phyloP scores from a whole-genome alignment of 2,797 vertebrate species.

The Coregonus sp. region DNA sequence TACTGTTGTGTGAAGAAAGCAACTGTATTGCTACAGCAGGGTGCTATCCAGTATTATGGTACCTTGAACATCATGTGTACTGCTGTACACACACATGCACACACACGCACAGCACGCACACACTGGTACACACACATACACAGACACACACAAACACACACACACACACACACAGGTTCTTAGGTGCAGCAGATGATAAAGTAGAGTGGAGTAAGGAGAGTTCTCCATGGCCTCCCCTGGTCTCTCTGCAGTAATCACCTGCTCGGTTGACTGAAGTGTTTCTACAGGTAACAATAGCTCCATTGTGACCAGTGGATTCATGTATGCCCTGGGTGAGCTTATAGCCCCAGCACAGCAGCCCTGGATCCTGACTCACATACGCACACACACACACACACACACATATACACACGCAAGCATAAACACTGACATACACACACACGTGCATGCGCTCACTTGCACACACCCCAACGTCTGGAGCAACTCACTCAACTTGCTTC shows the following conservation, averaged over 20 bases:
- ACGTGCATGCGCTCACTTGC: not conserved
- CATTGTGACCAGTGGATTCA: constrained; percentile 49
- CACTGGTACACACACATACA: constrained; percentile 3
- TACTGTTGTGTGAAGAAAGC: not conserved
- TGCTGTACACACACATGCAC: constrained; percentile 18
- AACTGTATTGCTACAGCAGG: not conserved
- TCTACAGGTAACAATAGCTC: constrained; percentile 44
- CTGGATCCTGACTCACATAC: not conserved
- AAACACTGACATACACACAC: not conserved
- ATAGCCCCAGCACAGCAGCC: not conserved
- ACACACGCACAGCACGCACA: constrained; percentile 12
- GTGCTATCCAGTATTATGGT: too few relatives aligned
- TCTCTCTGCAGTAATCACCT: constrained; percentile 37
- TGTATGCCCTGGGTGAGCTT: constrained; percentile 39
- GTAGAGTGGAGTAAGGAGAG: not conserved
- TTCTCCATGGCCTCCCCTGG: constrained; percentile 21
- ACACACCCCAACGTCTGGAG: not conserved
- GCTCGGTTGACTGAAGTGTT: constrained; percentile 13
- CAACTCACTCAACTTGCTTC: constrained; percentile 12
- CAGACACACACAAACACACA: not conserved
- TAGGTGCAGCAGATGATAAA: not conserved
- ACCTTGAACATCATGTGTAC: constrained; percentile 1
- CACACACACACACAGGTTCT: not conserved
- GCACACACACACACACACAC: not conserved
- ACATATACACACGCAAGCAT: not conserved